Evolutionary conservation across 1,140 invertebrate genomes (phyloP), one percentile per base, ranked within the genome.

Genomic region (Metopolophium dirhodum): DNA sequence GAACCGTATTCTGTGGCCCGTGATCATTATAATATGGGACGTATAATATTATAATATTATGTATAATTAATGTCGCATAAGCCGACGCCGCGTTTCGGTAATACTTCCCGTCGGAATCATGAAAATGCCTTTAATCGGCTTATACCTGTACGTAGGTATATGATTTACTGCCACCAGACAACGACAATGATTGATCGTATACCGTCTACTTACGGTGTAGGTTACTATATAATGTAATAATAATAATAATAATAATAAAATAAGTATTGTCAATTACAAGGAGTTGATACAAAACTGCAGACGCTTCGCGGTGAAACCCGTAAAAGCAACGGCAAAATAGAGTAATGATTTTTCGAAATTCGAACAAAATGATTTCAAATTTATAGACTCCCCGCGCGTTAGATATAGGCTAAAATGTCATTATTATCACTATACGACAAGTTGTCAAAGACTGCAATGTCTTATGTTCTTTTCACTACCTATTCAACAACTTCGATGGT

Each of bases 111-210:
- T 90, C 41, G 35, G 88, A 57, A 61, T 90, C 51, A 37, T 41
- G 54, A 68, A 90, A 90, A 90, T 37, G 54, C 45, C 37, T 90
- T 90, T 90, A 90, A 90, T 68, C 89, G 89, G 89, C 89, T 90
- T 90, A 90, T 68, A 57, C 22, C 88, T 89, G 88, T 89, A 89
- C 51, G 51, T 37, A 68, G 20, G 20, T 54, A 54, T 90, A 90
- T 68, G 89, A 90, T 90, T 45, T 90, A 90, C 88, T 30, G 20
- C 22, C 7, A 11, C 23, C 87, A 88, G n/a, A 90, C 35, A 30
- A 61, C 37, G 35, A 51, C 88, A 61, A 41, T 90, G 88, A 90
- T 90, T 90, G 88, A 90, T 90, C 57, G 30, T 57, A n/a, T 37
- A n/a, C 47, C 86, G 86, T 87, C 45, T 86, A 30, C 85, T 86